These are phyloP conservation scores for Archegozetes longisetosus DNA, from an alignment of 1,140 invertebrate genomes.

Conservation along the genomic window DNA sequence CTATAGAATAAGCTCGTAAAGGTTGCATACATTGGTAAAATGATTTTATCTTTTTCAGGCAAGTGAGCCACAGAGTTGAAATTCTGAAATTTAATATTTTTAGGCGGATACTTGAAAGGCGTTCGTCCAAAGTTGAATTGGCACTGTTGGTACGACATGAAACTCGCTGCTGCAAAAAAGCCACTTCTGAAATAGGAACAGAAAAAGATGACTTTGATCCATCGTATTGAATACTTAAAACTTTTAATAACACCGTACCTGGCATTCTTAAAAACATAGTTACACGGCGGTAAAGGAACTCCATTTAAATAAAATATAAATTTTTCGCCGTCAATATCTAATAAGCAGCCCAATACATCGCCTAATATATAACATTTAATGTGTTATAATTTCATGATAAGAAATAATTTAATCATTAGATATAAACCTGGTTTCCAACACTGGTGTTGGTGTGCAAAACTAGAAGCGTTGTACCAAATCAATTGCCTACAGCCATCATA, in stretches of 20 bases:
- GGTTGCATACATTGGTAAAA: conserved; percentile 35
- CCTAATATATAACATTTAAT: conserved; percentile 30
- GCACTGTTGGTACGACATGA: conserved; percentile 91
- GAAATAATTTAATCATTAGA: conserved; percentile 5
- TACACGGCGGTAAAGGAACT: conserved; percentile 43
- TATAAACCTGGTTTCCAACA: conserved; percentile 51
- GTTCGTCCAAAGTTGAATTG: conserved; percentile 77
- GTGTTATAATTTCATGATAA: neutral
- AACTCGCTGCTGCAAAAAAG: conserved; percentile 83
- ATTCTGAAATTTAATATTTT: conserved; percentile 41
- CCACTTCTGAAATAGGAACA: conserved; percentile 41
- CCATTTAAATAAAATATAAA: conserved; percentile 74
- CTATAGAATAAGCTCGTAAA: neutral
- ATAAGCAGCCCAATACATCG: conserved; percentile 63
- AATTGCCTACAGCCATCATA: conserved; percentile 80
- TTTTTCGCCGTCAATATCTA: conserved; percentile 51
- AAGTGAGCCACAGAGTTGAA: conserved; percentile 64
- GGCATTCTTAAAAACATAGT: conserved; percentile 56
- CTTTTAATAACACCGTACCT: no score
- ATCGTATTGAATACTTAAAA: conserved; percentile 16
- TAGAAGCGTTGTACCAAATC: conserved; percentile 72
- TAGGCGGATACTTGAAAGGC: conserved; percentile 61
- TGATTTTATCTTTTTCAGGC: conserved; percentile 48
- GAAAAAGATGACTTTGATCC: conserved; percentile 8
- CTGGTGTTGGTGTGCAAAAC: conserved; percentile 43